Evolutionary conservation across 2,797 vertebrate genomes (phyloP), one percentile per base, ranked within the genome.

Genomic region (Aulostomus chinensis): DNA sequence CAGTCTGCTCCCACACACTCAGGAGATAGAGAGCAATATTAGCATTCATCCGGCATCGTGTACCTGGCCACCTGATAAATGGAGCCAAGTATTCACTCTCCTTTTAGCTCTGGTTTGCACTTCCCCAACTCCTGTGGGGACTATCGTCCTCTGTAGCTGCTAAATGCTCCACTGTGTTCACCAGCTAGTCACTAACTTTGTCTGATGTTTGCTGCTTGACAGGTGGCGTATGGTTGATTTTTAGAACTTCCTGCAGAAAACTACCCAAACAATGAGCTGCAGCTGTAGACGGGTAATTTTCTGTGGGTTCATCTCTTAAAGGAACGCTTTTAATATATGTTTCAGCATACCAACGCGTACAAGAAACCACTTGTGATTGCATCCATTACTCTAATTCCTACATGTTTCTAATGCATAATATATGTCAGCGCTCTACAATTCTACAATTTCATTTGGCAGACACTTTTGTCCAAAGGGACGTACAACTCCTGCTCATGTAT

Each of bases 11-110:
- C 4, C 31, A 16, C n/a, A n/a, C n/a, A 29, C 29, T 16, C 18
- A 1, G 8, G 3, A 17, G 21, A 34, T 17, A 53, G 7, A 7
- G 25, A 34, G 32, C 15, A 25, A 22, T 4, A 28, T 48, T 17
- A 37, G 17, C 26, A 50, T 46, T 46, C 17, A 32, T 64, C 46
- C n/a, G 10, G 33, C 48, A 35, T 39, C n/a, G 17, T 49, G 12
- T 33, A 32, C 38, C 13, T 32, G 30, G 29, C 35, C n/a, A 33
- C 26, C 31, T 14, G 42, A 46, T 38, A 30, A 47, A 51, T 22
- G 21, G 30, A 31, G 28, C 17, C 12, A 15, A 53, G 13, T 29
- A 29, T 35, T 32, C 1, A 1, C 24, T 17, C 38, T 40, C 38
- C 9, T 38, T 38, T 20, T 38, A n/a, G 21, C 18, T 21, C 14